These are phyloP conservation scores for Hystrix cristata DNA, from an alignment of 2,113 vertebrate species.

Conservation along the genomic window DNA sequence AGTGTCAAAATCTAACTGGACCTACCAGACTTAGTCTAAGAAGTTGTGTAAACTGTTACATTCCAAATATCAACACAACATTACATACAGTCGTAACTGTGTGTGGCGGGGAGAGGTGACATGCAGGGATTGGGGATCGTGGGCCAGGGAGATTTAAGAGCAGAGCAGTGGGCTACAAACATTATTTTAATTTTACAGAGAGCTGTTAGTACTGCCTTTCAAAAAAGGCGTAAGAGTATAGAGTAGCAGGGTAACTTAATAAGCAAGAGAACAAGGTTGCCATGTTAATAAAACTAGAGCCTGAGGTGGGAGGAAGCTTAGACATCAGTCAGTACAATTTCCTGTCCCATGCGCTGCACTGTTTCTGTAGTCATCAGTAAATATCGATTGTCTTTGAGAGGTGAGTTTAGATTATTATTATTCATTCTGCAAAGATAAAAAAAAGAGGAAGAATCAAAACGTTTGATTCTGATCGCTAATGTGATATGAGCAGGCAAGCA, in stretches of 20 bases:
- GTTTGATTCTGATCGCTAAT: neutral
- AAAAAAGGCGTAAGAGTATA: neutral
- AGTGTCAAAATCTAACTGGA: neutral
- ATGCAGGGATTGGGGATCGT: too few relatives aligned
- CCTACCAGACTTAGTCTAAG: neutral
- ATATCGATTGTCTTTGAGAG: neutral
- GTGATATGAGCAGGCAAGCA: neutral
- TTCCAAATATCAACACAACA: neutral
- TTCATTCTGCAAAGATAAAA: conserved; percentile 9
- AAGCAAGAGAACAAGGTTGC: neutral
- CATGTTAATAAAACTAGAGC: neutral
- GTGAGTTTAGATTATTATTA: neutral
- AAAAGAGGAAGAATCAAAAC: neutral
- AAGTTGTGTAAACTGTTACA: neutral
- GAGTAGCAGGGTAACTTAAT: neutral
- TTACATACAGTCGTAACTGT: neutral
- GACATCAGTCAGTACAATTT: neutral
- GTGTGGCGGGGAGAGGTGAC: neutral
- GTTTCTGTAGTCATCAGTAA: neutral
- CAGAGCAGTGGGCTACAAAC: neutral
- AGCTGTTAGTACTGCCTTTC: neutral
- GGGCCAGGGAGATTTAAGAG: neutral
- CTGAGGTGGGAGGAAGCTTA: neutral
- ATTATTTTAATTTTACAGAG: neutral
- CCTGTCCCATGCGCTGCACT: neutral